Evolutionary conservation across 2,113 vertebrate species (phyloP), one percentile per base, ranked within the genome.

Genomic region (Phrynosoma blainvillii): DNA sequence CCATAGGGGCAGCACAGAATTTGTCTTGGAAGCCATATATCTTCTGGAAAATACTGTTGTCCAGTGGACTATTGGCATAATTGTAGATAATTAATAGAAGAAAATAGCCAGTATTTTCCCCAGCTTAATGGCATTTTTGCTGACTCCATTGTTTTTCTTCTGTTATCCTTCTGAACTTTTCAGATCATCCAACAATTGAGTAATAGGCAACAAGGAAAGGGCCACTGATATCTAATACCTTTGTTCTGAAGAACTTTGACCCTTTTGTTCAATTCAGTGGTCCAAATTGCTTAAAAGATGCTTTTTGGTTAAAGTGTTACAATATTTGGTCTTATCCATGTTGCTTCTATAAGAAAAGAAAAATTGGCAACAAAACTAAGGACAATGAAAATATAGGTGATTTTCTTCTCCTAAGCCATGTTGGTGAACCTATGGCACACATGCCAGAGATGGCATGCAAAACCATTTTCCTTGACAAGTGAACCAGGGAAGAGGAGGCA

Each of bases 241-340:
- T 36, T 74, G 70, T 47, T 84, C 32, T 75, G 27, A 73, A 74
- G 21, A 84, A 59, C 2, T 14, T 47, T 27, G 2, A 1, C 27
- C 36, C 42, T 88, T 40, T 32, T 70, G 27, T 20, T 54, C 82
- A 71, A 71, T n/a, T 90, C 87, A 82, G 42, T 70, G 23, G 75
- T n/a, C 83, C 10, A 59, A n/a, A 23, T 81, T 30, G n/a, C 30
- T 86, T 87, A 3, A 40, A 42, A 59, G 71, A 27, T 27, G 7
- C n/a, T 59, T 76, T 70, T 20, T 56, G 14, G 20, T 40, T 20
- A 74, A 84, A 32, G 21, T 25, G 3, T 73, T 56, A 47, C 25
- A 56, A 36, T 54, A 68, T 21, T 36, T 30, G 23, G 47, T 36
- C 27, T 3, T 73, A 20, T 32, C 78, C 4, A 8, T 21, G 70